Conservation (phyloP, 2,888 invertebrate genomes). For the Hipparchia semele region DNA sequence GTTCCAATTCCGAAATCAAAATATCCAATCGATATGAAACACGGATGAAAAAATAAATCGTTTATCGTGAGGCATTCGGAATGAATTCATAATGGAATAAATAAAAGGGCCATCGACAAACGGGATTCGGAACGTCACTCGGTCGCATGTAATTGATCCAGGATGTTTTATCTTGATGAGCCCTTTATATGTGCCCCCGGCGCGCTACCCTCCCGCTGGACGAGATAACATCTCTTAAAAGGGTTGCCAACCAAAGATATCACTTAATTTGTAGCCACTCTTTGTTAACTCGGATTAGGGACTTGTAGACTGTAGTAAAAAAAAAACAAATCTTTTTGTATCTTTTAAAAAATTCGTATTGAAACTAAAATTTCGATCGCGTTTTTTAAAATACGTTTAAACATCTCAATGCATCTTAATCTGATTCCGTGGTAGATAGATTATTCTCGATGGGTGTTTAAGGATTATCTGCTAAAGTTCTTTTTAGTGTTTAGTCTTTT, state of each 20-base stretch:
- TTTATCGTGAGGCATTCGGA: slow-evolving; percentile 40
- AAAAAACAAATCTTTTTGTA: slow-evolving; percentile 61
- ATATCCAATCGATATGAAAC: slow-evolving; percentile 30
- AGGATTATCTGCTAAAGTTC: slow-evolving; percentile 62
- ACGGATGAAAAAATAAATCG: slow-evolving; percentile 31
- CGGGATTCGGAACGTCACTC: slow-evolving; percentile 74
- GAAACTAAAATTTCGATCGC: slow-evolving; percentile 58
- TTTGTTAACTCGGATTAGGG: slow-evolving; percentile 73
- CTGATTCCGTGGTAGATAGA: slow-evolving; percentile 55
- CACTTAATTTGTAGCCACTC: slow-evolving; percentile 82
- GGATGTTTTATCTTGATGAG: slow-evolving; percentile 80
- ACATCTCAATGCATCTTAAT: slow-evolving; percentile 62
- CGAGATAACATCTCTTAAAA: slow-evolving; percentile 79
- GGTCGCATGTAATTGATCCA: slow-evolving; percentile 80
- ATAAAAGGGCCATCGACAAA: slow-evolving; percentile 64
- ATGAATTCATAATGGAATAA: slow-evolving; percentile 51
- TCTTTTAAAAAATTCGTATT: slow-evolving; percentile 58
- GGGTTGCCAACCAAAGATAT: slow-evolving; percentile 82
- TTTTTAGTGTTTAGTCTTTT: slow-evolving; percentile 63
- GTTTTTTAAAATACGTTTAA: slow-evolving; percentile 62
- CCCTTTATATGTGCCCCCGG: slow-evolving; percentile 75
- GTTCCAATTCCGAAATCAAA: slow-evolving; percentile 45
- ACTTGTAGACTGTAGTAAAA: slow-evolving; percentile 50
- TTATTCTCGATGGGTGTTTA: slow-evolving; percentile 59
- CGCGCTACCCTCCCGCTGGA: slow-evolving; percentile 75